Conservation (phyloP, 2,888 invertebrate genomes). For the Microctonus aethiopoides region DNA sequence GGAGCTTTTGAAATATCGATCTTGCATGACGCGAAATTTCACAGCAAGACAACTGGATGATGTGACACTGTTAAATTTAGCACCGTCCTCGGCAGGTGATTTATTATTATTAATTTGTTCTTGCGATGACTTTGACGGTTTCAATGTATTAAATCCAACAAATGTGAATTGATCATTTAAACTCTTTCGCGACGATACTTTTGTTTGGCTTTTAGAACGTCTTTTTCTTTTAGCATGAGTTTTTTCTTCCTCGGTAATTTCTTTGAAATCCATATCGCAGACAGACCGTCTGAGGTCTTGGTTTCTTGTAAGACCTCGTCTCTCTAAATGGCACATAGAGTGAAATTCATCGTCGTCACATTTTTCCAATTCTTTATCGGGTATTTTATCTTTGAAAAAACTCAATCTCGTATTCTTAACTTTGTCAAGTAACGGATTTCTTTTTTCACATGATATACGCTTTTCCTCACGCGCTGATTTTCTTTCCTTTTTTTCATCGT, state of each 20-base stretch:
- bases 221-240: constrained; percentile 54
- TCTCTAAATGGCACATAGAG: constrained; percentile 55
- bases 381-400: constrained; percentile 70
- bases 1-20: constrained; percentile 75
- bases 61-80: constrained; percentile 57
- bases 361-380: constrained; percentile 44
- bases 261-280: constrained; percentile 58
- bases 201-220: constrained; percentile 60
- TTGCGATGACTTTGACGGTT: constrained; percentile 46
- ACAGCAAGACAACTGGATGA: constrained; percentile 73
- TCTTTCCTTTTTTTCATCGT: constrained; percentile 71
- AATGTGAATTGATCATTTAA: constrained; percentile 52
- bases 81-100: constrained; percentile 19
- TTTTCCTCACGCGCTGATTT: constrained; percentile 67
- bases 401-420: constrained; percentile 78
- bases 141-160: constrained; percentile 50
- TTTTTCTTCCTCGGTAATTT: constrained; percentile 54
- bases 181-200: constrained; percentile 47
- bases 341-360: constrained; percentile 51
- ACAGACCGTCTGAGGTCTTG: constrained; percentile 55
- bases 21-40: constrained; percentile 79
- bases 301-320: constrained; percentile 48
- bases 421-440: constrained; percentile 77
- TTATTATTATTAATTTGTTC: constrained; percentile 43
- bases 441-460: constrained; percentile 71